phyloP scores from a whole-genome alignment of 2,797 vertebrate genomes.

The Neosilurus hyrtlii region DNA sequence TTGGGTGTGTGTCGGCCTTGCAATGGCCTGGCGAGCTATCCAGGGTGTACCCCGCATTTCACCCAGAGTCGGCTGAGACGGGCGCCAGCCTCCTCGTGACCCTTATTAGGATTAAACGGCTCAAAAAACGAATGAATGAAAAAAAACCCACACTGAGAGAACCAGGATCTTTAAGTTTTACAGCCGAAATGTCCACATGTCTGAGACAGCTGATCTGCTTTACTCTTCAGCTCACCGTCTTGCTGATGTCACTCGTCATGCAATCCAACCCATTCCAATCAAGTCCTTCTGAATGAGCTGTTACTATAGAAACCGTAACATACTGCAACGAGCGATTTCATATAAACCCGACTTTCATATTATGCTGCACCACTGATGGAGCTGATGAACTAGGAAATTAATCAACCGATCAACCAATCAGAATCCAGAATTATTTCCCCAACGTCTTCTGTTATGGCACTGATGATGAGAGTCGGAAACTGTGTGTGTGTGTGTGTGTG shows the following conservation, averaged over 20 bases:
- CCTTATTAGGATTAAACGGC: no score
- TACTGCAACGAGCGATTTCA: not conserved
- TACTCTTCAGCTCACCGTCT: conserved; percentile 35
- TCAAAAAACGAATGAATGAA: not conserved
- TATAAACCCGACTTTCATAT: not conserved
- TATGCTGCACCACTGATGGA: not conserved
- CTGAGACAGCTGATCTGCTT: conserved; percentile 24
- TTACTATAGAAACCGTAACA: not conserved
- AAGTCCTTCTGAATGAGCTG: not conserved
- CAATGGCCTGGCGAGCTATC: no score
- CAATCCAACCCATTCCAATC: conserved; percentile 47
- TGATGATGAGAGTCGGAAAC: not conserved
- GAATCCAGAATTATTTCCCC: conserved; percentile 26
- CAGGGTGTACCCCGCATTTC: no score
- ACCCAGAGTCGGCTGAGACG: no score
- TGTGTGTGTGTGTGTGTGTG: not conserved
- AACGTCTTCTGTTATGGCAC: conserved; percentile 7
- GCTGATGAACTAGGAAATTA: not conserved
- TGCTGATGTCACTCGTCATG: conserved; percentile 44
- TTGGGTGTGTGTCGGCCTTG: no score
- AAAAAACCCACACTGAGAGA: not conserved
- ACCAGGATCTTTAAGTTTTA: not conserved
- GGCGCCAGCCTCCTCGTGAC: no score
- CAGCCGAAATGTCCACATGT: conserved; percentile 28
- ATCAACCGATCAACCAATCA: not conserved